These are phyloP conservation scores for Acyrthosiphon pisum DNA, from an alignment of 1,140 invertebrate genomes.

Conservation along the genomic window DNA sequence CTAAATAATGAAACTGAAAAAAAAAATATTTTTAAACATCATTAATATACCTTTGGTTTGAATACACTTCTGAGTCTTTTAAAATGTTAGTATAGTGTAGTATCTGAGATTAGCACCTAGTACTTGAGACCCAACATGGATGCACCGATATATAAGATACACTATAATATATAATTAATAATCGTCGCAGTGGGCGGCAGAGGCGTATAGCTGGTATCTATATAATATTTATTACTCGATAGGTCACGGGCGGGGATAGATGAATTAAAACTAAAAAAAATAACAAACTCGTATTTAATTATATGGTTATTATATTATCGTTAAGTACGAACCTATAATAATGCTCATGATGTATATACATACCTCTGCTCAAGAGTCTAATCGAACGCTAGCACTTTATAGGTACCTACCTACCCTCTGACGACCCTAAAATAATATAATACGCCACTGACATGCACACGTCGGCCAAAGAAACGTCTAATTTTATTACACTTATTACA, in stretches of 20 bases:
- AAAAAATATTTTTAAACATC: too few species aligned
- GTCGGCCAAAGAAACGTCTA: background rate
- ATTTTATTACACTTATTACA: conserved; percentile 56
- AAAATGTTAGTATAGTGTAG: too few species aligned
- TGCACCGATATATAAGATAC: too few species aligned
- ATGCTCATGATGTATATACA: background rate
- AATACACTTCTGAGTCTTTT: too few species aligned
- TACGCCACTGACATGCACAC: background rate
- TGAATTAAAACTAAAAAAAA: background rate
- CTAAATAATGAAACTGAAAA: too few species aligned
- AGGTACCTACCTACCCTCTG: background rate
- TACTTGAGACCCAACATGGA: too few species aligned
- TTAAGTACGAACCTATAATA: background rate
- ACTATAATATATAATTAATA: background rate
- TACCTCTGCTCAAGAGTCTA: background rate
- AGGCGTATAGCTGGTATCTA: background rate
- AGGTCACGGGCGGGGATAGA: background rate
- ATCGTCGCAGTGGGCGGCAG: background rate
- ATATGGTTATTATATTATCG: background rate
- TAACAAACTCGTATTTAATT: background rate
- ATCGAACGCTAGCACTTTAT: background rate
- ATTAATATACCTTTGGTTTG: too few species aligned
- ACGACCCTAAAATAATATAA: background rate
- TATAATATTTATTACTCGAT: background rate
- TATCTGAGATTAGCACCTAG: too few species aligned